Conservation (phyloP, 1,140 invertebrate species). For the Aleiodes sp. region DNA sequence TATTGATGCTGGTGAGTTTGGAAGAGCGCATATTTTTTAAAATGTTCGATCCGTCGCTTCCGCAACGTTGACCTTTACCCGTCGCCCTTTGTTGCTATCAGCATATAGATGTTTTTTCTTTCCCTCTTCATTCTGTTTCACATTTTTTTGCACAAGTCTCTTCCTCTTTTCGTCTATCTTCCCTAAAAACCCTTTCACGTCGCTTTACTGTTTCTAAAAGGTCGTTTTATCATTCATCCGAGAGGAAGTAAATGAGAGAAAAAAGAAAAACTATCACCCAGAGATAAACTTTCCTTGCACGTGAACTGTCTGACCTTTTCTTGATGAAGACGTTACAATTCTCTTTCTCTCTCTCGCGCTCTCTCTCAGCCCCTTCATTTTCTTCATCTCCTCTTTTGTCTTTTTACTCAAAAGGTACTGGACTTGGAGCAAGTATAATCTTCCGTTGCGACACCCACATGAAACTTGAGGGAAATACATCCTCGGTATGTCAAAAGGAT, state of each 20-base stretch:
- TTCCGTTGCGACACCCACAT: conserved; percentile 94
- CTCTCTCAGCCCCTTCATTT: too few species aligned
- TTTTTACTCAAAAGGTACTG: conserved; percentile 72
- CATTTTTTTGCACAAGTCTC: not conserved
- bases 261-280: not conserved
- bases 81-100: not conserved
- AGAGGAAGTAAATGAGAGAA: too few species aligned
- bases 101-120: not conserved
- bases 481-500: conserved; percentile 90
- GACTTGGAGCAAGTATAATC: conserved; percentile 89
- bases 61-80: conserved; percentile 19
- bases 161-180: not conserved
- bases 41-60: conserved; percentile 28
- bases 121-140: not conserved
- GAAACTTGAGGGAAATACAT: conserved; percentile 88
- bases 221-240: conserved; percentile 13
- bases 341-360: too few species aligned
- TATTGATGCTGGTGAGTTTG: conserved; percentile 72
- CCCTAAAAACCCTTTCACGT: not conserved
- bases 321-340: not conserved
- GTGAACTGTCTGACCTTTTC: conserved; percentile 3
- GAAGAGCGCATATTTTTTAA: conserved; percentile 1
- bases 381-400: too few species aligned
- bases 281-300: conserved; percentile 5
- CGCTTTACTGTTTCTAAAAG: not conserved